Evolutionary conservation across 2,888 invertebrate species (phyloP).

Genomic region (Aspidiotus rigidus): DNA sequence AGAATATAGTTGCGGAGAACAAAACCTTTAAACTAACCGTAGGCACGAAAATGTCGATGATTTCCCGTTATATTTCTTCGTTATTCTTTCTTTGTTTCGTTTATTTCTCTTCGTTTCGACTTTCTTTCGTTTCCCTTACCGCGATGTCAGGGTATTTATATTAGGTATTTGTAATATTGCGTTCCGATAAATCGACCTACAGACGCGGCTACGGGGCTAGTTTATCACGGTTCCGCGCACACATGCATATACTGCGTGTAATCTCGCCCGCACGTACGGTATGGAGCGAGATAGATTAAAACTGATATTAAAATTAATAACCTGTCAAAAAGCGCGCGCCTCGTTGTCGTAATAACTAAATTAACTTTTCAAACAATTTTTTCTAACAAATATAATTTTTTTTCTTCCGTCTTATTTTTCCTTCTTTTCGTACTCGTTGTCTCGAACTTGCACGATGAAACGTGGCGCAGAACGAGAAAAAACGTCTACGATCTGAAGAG

Average conservation of each 20-base stretch:
- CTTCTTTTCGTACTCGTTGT: not conserved
- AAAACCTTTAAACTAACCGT: not conserved
- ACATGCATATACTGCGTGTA: no score
- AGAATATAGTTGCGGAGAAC: not conserved
- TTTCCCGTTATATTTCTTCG: not conserved
- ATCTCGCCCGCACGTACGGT: not conserved
- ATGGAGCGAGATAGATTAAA: conserved; percentile 30
- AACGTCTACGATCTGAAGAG: no score
- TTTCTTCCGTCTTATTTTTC: conserved; percentile 1
- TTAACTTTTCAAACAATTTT: conserved; percentile 30
- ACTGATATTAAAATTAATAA: conserved; percentile 33
- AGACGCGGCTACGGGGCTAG: not conserved
- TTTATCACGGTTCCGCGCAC: not conserved
- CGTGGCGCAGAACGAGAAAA: not conserved
- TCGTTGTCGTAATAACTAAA: conserved; percentile 30
- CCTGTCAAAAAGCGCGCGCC: conserved; percentile 33
- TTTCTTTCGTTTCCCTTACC: no score
- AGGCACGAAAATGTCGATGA: conserved; percentile 4
- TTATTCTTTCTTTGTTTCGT: no score
- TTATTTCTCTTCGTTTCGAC: no score
- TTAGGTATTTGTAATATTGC: not conserved
- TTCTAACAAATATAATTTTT: not conserved
- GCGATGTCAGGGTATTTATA: no score
- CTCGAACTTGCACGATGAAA: not conserved
- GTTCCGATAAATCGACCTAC: not conserved